phyloP scores from a whole-genome alignment of 2,888 invertebrate genomes.

The Mythimna albipuncta region DNA sequence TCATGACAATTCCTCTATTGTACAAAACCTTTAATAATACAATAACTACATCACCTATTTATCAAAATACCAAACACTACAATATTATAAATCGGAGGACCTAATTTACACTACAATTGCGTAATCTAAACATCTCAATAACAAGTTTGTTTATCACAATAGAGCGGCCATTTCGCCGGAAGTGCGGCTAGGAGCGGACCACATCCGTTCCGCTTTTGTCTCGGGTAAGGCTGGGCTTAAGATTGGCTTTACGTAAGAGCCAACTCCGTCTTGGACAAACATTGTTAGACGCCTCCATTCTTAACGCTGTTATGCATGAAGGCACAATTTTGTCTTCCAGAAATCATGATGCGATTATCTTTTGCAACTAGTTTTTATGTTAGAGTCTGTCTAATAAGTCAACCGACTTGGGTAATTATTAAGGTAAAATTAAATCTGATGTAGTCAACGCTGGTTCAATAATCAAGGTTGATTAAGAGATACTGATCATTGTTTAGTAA shows the following conservation, averaged over 20 bases:
- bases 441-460: no score
- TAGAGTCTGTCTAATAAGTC: no score
- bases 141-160: conserved; percentile 63
- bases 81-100: conserved; percentile 14
- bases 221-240: conserved; percentile 60
- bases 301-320: conserved; percentile 51
- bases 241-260: conserved; percentile 60
- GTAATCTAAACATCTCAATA: conserved; percentile 64
- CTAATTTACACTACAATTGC: conserved; percentile 59
- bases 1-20: neutral
- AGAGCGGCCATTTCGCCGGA: conserved; percentile 68
- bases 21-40: fast-evolving
- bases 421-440: no score
- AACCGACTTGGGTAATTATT: no score
- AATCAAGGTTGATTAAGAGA: no score
- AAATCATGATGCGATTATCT: conserved; percentile 7
- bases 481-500: no score
- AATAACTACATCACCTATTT: neutral
- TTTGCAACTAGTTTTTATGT: no score
- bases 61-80: conserved; percentile 11
- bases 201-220: conserved; percentile 67
- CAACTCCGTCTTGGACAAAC: conserved; percentile 57
- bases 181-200: conserved; percentile 65
- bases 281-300: conserved; percentile 54
- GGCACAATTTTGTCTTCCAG: conserved; percentile 24